phyloP scores from a whole-genome alignment of 2,113 vertebrate species.

The Suncus etruscus region DNA sequence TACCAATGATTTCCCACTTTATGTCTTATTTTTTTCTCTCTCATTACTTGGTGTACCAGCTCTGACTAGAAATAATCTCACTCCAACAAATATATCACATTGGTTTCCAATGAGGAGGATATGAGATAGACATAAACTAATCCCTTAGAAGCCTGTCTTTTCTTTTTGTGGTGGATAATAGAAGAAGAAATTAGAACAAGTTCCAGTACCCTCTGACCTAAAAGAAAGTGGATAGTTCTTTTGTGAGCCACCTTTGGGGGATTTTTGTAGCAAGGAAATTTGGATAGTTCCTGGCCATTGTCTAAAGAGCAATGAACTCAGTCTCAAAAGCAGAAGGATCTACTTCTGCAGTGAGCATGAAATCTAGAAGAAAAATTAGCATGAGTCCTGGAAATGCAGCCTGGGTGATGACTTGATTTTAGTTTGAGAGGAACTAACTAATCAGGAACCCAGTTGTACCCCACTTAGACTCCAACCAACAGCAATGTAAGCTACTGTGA shows the following conservation, averaged over 20 bases:
- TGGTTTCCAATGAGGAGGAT: background rate
- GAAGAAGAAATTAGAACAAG: background rate
- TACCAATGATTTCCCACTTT: background rate
- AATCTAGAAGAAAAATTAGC: background rate
- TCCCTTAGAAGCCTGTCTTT: background rate
- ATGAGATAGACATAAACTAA: background rate
- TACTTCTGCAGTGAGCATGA: background rate
- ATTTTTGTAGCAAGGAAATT: background rate
- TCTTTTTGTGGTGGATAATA: background rate
- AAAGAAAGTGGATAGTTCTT: background rate
- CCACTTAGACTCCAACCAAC: background rate
- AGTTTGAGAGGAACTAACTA: background rate
- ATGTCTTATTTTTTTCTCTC: background rate
- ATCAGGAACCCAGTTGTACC: background rate
- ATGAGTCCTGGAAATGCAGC: background rate
- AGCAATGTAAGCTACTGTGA: background rate
- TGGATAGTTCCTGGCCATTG: background rate
- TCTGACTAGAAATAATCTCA: background rate
- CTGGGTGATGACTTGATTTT: background rate
- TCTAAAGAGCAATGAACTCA: background rate
- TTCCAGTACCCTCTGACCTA: background rate
- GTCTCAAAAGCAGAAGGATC: background rate
- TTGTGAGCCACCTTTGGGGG: too few relatives aligned
- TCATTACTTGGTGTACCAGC: background rate
- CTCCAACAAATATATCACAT: background rate